Base-by-base conservation (phyloP, 2,888 invertebrate species). In the Lasioglossum calceatum region DNA sequence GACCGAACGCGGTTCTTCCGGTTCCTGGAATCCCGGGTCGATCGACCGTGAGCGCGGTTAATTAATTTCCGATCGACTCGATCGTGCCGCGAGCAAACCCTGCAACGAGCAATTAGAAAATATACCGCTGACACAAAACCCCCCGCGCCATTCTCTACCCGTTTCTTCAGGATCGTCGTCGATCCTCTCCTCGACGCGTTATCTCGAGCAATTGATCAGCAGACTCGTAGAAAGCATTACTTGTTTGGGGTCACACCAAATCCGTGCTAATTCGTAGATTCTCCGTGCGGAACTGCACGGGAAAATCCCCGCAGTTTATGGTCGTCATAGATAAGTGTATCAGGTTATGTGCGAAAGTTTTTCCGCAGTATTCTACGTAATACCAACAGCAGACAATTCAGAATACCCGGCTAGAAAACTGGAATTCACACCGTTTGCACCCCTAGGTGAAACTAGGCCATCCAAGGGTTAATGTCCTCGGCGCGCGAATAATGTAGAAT, bases 21-120 rank as follows among this genome's bases (percentile, higher is more conserved):
- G 32, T 36, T 71, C 23, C 8, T 23, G 54, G 36, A 74, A 19
- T 77, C 76, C 71, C 76, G 10, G 76, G 32, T 36, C 50, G 42
- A 16, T 27, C 47, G 23, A 36, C 27, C 77, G 84, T 64, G 77
- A 73, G 50, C 39, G 36, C n/a, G 1, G 72, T 27, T 84, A 58
- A 83, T 84, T 73, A 73, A 77, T 77, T 19, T 67, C 67, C 67
- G 67, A 70, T 70, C 70, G 70, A 70, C 54, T 19, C 71, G n/a
- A 64, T 67, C 67, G 36, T 67, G 19, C 36, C 67, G 19, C 36
- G 19, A 19, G 67, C 36, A 23, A 67, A 67, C 23, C 19, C 8
- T 36, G 23, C 36, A 67, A 32, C 36, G 1, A 10, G 36, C 67
- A 67, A 67, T 67, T 36, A 67, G 36, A 32, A 64, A 64, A 32